These are phyloP conservation scores for Acanthosepion lycidas DNA, from an alignment of 2,888 invertebrate species.

Conservation along the genomic window DNA sequence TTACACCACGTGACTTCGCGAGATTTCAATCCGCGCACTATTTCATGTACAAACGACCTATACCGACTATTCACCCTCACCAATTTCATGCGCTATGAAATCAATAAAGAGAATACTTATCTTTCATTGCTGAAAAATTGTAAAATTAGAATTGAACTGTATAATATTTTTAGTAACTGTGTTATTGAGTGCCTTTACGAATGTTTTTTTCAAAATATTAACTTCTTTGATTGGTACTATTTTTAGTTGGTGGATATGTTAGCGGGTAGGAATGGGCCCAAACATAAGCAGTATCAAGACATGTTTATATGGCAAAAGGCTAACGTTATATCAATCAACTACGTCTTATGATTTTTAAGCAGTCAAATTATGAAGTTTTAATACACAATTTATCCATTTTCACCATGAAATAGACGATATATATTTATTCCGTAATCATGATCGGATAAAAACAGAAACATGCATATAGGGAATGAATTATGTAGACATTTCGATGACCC, in stretches of 20 bases:
- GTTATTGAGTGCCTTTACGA: not conserved
- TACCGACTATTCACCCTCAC: not conserved
- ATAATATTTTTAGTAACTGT: not conserved
- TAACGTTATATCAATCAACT: conserved; percentile 34
- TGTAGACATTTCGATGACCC: conserved; percentile 34
- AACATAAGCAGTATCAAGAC: conserved; percentile 1
- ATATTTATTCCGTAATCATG: not conserved
- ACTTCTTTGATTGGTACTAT: conserved; percentile 35
- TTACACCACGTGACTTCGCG: conserved; percentile 33
- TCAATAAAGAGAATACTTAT: not conserved
- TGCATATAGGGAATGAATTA: conserved; percentile 12
- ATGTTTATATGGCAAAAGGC: not conserved
- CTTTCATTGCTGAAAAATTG: not conserved
- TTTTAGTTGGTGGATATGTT: not conserved
- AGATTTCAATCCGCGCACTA: conserved; percentile 18
- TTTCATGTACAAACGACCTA: not conserved
- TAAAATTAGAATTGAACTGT: not conserved
- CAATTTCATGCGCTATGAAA: not conserved
- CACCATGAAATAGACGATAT: not conserved
- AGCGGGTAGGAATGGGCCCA: conserved; percentile 9
- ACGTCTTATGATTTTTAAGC: not conserved
- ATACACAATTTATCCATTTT: not conserved
- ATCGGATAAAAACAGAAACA: not conserved
- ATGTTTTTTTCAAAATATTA: not conserved
- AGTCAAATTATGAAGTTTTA: conserved; percentile 34